phyloP scores from a whole-genome alignment of 2,113 vertebrate genomes.

The Leiothrix lutea region DNA sequence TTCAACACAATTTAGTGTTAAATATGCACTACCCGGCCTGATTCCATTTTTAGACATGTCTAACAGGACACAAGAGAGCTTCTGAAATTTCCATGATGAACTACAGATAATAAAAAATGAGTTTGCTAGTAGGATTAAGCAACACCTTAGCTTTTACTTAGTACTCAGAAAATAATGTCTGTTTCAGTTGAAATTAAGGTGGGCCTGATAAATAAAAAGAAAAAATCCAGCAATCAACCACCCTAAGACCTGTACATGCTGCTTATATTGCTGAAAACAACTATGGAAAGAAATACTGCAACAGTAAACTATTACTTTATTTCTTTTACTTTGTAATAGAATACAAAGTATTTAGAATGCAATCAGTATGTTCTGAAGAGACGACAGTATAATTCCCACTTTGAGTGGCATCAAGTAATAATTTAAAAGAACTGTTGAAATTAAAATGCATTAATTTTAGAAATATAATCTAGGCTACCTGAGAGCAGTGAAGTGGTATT shows the following conservation, averaged over 20 bases:
- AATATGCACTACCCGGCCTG: background rate
- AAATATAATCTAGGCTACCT: background rate
- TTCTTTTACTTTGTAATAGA: background rate
- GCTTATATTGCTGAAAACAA: background rate
- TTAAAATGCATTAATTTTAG: background rate
- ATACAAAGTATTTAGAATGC: background rate
- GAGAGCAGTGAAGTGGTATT: background rate
- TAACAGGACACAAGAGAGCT: background rate
- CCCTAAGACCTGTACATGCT: background rate
- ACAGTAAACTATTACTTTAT: background rate
- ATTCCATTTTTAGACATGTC: background rate
- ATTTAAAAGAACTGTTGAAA: background rate
- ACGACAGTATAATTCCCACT: background rate
- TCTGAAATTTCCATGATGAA: background rate
- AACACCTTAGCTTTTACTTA: background rate
- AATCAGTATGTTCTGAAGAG: background rate
- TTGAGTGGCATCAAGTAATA: background rate
- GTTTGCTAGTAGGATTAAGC: background rate
- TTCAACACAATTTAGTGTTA: background rate
- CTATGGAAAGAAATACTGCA: background rate
- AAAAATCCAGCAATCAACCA: rapidly evolving
- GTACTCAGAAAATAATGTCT: background rate
- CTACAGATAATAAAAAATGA: background rate
- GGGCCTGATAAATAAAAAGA: background rate
- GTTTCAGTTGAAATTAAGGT: background rate